These are phyloP conservation scores for Aphelenchoides fujianensis DNA, from an alignment of 1,140 invertebrate species.

Conservation along the genomic window DNA sequence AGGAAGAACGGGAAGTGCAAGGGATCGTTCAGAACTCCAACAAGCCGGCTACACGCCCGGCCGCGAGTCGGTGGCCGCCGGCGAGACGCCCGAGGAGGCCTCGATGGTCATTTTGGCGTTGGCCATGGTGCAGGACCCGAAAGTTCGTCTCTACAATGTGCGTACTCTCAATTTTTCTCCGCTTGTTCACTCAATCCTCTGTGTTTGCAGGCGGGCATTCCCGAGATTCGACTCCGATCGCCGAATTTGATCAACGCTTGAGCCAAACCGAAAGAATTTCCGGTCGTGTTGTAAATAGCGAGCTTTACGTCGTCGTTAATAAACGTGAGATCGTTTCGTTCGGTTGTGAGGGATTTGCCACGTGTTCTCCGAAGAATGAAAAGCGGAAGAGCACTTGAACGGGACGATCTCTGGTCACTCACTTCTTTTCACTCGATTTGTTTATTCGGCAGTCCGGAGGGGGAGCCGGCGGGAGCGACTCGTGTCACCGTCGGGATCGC, in stretches of 20 bases:
- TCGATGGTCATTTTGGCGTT: slow-evolving; percentile 42
- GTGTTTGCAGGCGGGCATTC: slow-evolving; percentile 37
- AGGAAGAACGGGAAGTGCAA: background rate
- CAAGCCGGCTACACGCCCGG: slow-evolving; percentile 34
- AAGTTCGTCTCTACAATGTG: slow-evolving; percentile 39
- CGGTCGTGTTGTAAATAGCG: background rate
- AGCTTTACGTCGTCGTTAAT: background rate
- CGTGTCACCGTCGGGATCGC: too few relatives aligned
- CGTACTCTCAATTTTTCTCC: slow-evolving; percentile 29
- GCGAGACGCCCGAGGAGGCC: slow-evolving; percentile 43
- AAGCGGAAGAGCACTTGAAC: background rate
- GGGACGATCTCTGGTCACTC: too few relatives aligned
- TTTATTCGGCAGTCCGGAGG: background rate
- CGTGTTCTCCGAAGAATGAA: too few relatives aligned
- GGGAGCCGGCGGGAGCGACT: too few relatives aligned
- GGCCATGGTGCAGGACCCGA: slow-evolving; percentile 28
- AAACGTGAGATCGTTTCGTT: background rate
- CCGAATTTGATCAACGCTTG: slow-evolving; percentile 32
- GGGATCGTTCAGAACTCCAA: slow-evolving; percentile 31
- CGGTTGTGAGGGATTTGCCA: too few relatives aligned
- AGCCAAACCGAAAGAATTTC: background rate
- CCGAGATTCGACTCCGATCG: slow-evolving; percentile 31
- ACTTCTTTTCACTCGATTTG: slow-evolving; percentile 5
- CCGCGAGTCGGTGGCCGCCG: slow-evolving; percentile 42
- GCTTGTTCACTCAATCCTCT: slow-evolving; percentile 6